Evolutionary conservation across 35 echinoderm and acorn worm genomes (phyloP).

Genomic region (Lytechinus variegatus): DNA sequence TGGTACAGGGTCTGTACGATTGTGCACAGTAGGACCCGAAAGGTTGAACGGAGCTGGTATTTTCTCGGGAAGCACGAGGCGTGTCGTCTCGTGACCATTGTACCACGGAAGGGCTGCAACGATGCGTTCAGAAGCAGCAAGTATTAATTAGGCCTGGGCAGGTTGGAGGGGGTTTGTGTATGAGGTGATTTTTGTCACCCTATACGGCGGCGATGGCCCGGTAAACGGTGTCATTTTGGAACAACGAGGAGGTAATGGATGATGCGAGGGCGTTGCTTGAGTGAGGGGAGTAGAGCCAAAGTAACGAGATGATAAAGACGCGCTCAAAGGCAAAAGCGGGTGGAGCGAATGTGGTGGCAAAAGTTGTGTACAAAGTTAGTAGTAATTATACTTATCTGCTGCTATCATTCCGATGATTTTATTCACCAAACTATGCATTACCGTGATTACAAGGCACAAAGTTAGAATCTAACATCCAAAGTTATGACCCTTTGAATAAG

Average conservation of each 20-base stretch:
- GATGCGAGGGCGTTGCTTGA: neutral
- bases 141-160: neutral
- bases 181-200: neutral
- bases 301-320: too few relatives aligned
- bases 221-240: neutral
- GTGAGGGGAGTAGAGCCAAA: too few relatives aligned
- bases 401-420: too few relatives aligned
- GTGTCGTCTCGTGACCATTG: neutral
- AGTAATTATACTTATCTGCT: too few relatives aligned
- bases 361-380: too few relatives aligned
- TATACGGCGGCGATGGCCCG: neutral
- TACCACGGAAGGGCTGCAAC: neutral
- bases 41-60: constrained; percentile 9
- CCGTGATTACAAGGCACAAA: too few relatives aligned
- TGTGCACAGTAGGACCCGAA: neutral
- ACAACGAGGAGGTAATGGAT: neutral
- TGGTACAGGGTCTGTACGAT: neutral
- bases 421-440: too few relatives aligned
- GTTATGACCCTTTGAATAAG: too few relatives aligned
- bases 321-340: too few relatives aligned
- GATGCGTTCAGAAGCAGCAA: constrained; percentile 17
- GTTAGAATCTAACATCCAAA: too few relatives aligned
- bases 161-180: neutral
- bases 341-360: too few relatives aligned
- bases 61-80: neutral